Evolutionary conservation across 1,140 invertebrate genomes (phyloP), one percentile per base, ranked within the genome.

Genomic region (Argopecten irradians): DNA sequence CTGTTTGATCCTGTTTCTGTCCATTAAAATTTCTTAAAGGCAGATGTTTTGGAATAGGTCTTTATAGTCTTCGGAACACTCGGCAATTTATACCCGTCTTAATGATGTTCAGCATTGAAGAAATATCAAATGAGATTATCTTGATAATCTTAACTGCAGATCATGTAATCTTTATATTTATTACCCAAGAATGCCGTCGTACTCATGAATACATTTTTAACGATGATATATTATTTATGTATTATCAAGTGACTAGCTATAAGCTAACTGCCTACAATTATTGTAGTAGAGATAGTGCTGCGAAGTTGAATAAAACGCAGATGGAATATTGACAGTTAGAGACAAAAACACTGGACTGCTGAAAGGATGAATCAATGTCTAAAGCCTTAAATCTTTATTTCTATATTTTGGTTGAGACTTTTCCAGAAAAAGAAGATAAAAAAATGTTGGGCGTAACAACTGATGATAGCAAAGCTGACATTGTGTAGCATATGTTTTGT

Each of bases 1-100:
- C 55, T 71, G 55, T 71, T 71, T 71, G 55, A 71, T 71, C 55
- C n/a, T 28, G 55, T 71, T 71, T 28, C 22, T 71, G 28, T 5
- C 55, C n/a, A 71, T 71, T 71, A 71, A 71, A 71, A 71, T 71
- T 28, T 71, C 55, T 71, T n/a, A 71, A 11, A 71, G 55, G 55
- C 55, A 71, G 55, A n/a, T 71, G 55, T 22, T 28, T 1, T 11
- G 1, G 55, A 3, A 19, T 46, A 46, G 43, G 19, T 19, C 43
- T 71, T 55, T 5, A 28, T 71, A 28, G 5, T 16, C 43, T 71
- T 28, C 55, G 22, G 55, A 28, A 71, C n/a, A 71, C 28, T 7
- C 1, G 0, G 22, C 5, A 8, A 71, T 71, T 28, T n/a, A 71
- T 5, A 5, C 55, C 55, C 55, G 28, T 71, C 55, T 28, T n/a